Conservation (phyloP, 1,140 invertebrate species). For the Holcopasites calliopsidis region DNA sequence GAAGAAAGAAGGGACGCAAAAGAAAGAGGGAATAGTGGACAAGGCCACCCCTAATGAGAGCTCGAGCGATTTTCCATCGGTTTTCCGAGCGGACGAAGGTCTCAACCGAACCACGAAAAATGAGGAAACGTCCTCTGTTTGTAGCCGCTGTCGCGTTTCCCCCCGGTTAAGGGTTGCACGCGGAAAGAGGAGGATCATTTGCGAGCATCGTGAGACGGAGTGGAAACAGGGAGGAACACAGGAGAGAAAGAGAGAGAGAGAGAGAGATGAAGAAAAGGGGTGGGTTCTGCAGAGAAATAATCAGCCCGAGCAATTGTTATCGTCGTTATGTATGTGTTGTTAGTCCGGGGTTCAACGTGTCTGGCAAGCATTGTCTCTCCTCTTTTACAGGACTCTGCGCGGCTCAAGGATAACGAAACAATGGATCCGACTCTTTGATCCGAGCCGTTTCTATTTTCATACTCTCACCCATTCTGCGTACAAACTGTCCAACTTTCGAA, state of each 20-base stretch:
- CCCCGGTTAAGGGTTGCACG: background rate
- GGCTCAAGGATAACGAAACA: conserved; percentile 34
- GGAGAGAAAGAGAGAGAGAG: background rate
- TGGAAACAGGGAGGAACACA: background rate
- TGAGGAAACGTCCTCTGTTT: conserved; percentile 39
- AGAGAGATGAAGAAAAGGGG: background rate
- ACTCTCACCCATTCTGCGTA: background rate
- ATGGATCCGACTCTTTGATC: conserved; percentile 19
- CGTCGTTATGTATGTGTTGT: conserved; percentile 22
- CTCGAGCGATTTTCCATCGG: conserved; percentile 64
- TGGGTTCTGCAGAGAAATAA: conserved; percentile 5
- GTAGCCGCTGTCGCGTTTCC: background rate
- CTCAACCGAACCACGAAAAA: conserved; percentile 52
- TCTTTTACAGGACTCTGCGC: background rate
- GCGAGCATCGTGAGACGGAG: background rate
- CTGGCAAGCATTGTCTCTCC: conserved; percentile 36
- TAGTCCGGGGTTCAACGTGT: conserved; percentile 38
- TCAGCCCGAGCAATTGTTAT: conserved; percentile 22
- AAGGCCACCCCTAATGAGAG: conserved; percentile 66
- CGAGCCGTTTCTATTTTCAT: background rate
- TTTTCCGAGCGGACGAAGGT: conserved; percentile 59
- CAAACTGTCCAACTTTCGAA: background rate
- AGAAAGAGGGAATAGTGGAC: conserved; percentile 33
- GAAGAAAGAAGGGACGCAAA: background rate
- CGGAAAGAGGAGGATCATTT: background rate